Evolutionary conservation across 2,797 vertebrate genomes (phyloP), one percentile per base, ranked within the genome.

Genomic region (Coccyzus lansbergi): DNA sequence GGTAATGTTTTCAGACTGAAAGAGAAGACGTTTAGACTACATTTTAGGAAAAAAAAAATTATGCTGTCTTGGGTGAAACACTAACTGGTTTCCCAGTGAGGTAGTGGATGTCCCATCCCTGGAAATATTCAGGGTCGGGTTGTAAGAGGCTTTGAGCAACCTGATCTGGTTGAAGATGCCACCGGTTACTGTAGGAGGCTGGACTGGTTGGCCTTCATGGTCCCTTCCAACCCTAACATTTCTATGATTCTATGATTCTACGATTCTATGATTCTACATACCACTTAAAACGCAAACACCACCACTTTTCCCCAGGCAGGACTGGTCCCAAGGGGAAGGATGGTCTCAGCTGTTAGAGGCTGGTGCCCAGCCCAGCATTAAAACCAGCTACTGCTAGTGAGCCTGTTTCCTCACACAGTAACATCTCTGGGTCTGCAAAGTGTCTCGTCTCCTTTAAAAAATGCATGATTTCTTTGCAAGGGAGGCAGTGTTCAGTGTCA

Each of bases 311-410:
- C 53, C 52, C 20, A 29, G 33, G 52, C 52, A 65, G 97, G 98
- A 97, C 96, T 98, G 98, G 97, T 98, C 10, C 97, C 98, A 98
- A 97, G 98, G 98, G 98, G 98, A 98, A 98, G 98, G 98, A 98
- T 98, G 98, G 97, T 98, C 91, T 68, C 29, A 4, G 1, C 51
- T 59, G 40, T 84, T 80, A 95, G 91, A 94, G 79, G 40, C 62
- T 56, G 75, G 85, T 40, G 96, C 84, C 71, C 88, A 86, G 86
- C 92, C 80, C 8, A 0, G 53, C 36, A 77, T 87, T 93, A 82
- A 82, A 92, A 42, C 69, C 38, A 95, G 78, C 26, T 22, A 3
- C 10, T 28, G 44, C 72, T 80, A 11, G 6, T 5, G 25, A 81
- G 92, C 76, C 12, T 7, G 25, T 62, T 93, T 65, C 72, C 40